Conservation (phyloP, 1,140 invertebrate genomes). For the Frieseomelitta varia region DNA sequence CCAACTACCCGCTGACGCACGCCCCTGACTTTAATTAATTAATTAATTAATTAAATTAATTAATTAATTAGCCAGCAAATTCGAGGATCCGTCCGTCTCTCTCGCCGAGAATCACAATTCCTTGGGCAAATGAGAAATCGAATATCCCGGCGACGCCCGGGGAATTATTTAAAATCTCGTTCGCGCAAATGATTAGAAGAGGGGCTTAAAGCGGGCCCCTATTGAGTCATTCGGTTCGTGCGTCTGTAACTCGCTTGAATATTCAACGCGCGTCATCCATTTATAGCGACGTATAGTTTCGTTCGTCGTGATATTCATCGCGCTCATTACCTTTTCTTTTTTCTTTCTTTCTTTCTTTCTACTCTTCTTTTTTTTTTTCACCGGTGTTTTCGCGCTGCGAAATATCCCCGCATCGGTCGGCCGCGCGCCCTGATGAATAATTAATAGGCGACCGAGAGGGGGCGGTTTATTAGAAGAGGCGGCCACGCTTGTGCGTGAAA, state of each 20-base stretch:
- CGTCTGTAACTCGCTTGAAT: slow-evolving; percentile 25
- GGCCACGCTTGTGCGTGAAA: slow-evolving; percentile 6
- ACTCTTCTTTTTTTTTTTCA: background rate
- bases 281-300: slow-evolving; percentile 40
- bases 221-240: slow-evolving; percentile 34
- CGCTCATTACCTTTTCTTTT: background rate
- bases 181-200: slow-evolving; percentile 16
- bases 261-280: slow-evolving; percentile 38
- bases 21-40: too few relatives aligned
- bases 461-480: background rate
- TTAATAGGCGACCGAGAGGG: slow-evolving; percentile 31
- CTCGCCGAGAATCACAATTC: background rate
- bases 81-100: background rate
- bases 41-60: too few relatives aligned
- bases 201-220: slow-evolving; percentile 15
- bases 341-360: too few relatives aligned
- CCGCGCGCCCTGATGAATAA: slow-evolving; percentile 24
- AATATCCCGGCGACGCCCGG: background rate
- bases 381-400: slow-evolving; percentile 24
- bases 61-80: too few relatives aligned
- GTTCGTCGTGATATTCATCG: slow-evolving; percentile 39
- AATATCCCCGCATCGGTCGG: slow-evolving; percentile 15
- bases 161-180: background rate
- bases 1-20: too few relatives aligned
- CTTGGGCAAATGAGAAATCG: background rate